Percentiles rank a stretch among this genome's conserved stretches.
These are phyloP conservation scores for Oxyteleia sp. DNA, from an alignment of 2,888 invertebrate genomes.

Conservation along the genomic window DNA sequence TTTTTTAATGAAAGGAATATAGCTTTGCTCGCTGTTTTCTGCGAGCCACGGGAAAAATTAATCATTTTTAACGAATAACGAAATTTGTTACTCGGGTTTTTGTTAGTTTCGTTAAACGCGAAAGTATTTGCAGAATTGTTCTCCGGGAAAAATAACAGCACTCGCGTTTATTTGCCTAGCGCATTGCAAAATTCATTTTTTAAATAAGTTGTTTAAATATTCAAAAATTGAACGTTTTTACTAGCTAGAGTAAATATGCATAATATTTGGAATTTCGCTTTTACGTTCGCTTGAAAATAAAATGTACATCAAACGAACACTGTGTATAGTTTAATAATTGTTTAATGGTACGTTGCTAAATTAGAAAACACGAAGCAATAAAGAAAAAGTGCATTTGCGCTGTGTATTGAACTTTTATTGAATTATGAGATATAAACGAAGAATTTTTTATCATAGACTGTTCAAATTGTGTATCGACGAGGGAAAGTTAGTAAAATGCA, in stretches of 20 bases:
- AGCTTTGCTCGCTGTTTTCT: neutral
- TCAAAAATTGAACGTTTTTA: neutral
- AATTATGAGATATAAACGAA: slow-evolving; percentile 3
- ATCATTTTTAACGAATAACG: neutral
- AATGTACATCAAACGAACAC: slow-evolving; percentile 3
- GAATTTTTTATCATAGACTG: slow-evolving; percentile 14
- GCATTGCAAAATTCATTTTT: neutral
- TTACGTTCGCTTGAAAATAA: neutral
- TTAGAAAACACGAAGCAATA: slow-evolving; percentile 6
- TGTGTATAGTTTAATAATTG: slow-evolving; percentile 8
- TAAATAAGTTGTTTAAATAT: slow-evolving; percentile 1
- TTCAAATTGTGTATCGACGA: slow-evolving; percentile 12
- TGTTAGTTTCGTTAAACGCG: neutral
- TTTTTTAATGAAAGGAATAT: neutral
- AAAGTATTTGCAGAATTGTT: neutral
- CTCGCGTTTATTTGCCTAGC: neutral
- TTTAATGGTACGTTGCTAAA: slow-evolving; percentile 10
- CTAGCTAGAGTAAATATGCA: neutral
- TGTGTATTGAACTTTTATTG: slow-evolving; percentile 7
- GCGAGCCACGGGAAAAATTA: neutral
- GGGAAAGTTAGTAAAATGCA: slow-evolving; percentile 6
- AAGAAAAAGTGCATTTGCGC: neutral
- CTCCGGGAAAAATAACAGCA: neutral
- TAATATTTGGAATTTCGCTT: neutral
- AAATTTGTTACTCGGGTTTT: neutral